Base-by-base conservation (phyloP, 2,797 vertebrate genomes). In the Trachurus trachurus region DNA sequence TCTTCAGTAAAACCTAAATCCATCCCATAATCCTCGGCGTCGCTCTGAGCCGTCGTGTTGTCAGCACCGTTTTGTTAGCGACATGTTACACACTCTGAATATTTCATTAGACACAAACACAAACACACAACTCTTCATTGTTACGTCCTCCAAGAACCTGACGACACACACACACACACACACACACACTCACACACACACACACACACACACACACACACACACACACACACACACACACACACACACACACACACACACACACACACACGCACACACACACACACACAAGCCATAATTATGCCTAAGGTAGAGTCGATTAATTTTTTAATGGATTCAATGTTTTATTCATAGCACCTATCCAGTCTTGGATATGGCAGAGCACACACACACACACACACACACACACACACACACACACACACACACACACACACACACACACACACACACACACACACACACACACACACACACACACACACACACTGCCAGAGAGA, bases 321-420 rank as follows among this genome's bases (percentile, higher is more conserved):
- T 87, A 87, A 95, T 95, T 92, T 96, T 96, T 93, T 92, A 94
- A 95, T 95, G 88, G 89, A 91, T 88, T 91, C 78, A 84, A 95
- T 96, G 90, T 94, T 94, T 96, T 95, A 96, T 96, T 96, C 93
- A 96, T 94, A 82, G 64, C 71, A 87, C 79, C 85, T 88, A 84
- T 88, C 88, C 84, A 84, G 87, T 88, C 87, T 87, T 87, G 76
- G 82, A 88, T 89, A 83, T 91, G 84, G 87, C 81, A 78, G 78
- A 74, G 71, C 63, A 74, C 83, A 84, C 78, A 80, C 58, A 17
- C 22, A 66, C 29, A 68, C 79, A 42, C 56, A 21, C 63, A 69
- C 77, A 37, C 37, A 64, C 39, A 13, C 39, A 65, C 45, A 37
- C 69, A 66, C 70, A 81, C 74, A 85, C 66, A 68, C 67, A 47